Base-by-base conservation (phyloP, 2,888 invertebrate species). In the Noctua janthe region DNA sequence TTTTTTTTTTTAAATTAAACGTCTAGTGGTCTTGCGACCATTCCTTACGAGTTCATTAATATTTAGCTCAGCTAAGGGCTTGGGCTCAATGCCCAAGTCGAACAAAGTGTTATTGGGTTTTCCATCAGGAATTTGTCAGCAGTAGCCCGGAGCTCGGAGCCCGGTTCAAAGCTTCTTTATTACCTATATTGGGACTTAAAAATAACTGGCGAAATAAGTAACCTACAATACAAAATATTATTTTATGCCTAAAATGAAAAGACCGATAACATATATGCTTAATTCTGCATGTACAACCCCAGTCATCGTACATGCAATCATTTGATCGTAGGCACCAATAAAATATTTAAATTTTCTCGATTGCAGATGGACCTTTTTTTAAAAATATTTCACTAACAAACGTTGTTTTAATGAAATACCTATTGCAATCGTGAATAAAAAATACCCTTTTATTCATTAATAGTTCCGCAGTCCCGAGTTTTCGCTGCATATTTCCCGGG, bases 391-490 rank as follows among this genome's bases (percentile, higher is more conserved):
- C 29, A 47, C 35, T 59, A 17, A 23, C 4, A 15, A 71, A 39
- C 29, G 47, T 23, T 39, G 3, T 43, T n/a, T 23, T 49, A 62
- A 56, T 29, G 15, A 51, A 85, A 64, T 75, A 69, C n/a, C 23
- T 11, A 59, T 75, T 29, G 5, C 39, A 17, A 49, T 62, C 2
- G 20, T 62, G 83, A 76, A 71, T 71, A 62, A 62, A 74, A 73
- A 29, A 54, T n/a, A 35, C 43, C 10, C 13, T 54, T 20, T n/a
- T 5, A 35, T 56, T 71, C n/a, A 62, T 82, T 71, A 74, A 51
- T 76, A 62, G 76, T 86, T 83, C 29, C 62, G 1, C 35, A 35
- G 3, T 59, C n/a, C 15, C 66, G 66, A 39, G 8, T 67, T 83
- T 85, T n/a, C 29, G 10, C 54, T 71, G 54, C 62, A 62, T 62